These are phyloP conservation scores for Acipenser oxyrinchus DNA, from an alignment of 2,797 vertebrate species.

Conservation along the genomic window DNA sequence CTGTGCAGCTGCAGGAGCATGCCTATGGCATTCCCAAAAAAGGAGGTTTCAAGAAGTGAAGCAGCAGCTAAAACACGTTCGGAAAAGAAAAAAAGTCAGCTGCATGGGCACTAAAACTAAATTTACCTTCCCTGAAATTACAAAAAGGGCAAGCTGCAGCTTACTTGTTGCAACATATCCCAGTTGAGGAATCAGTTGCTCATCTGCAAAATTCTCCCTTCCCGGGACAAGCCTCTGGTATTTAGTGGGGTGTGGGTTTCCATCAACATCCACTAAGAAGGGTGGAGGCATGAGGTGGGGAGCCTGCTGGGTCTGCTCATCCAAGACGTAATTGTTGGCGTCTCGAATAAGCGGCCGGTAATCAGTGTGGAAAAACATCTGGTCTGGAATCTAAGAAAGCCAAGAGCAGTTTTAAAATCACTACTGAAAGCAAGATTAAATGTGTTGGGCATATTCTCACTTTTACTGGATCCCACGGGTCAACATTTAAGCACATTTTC, in stretches of 20 bases:
- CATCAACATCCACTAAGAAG: conserved; percentile 93
- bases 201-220: conserved; percentile 83
- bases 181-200: conserved; percentile 90
- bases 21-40: too few species aligned
- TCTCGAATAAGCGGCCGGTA: conserved; percentile 90
- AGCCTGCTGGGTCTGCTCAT: conserved; percentile 95
- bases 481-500: too few species aligned
- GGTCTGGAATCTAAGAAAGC: conserved; percentile 81
- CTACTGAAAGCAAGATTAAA: background rate
- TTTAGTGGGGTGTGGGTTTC: conserved; percentile 88
- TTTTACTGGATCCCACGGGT: too few species aligned
- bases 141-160: conserved; percentile 18
- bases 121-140: too few species aligned
- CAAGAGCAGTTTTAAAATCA: background rate
- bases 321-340: conserved; percentile 85
- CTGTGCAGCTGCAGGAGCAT: too few species aligned
- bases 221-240: conserved; percentile 92
- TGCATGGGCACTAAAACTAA: background rate
- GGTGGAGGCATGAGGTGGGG: conserved; percentile 98
- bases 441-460: background rate
- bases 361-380: conserved; percentile 98
- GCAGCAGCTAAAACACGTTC: background rate
- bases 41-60: too few species aligned
- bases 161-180: conserved; percentile 96
- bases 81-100: background rate